These are phyloP conservation scores for Trinorchestia longiramus DNA, from an alignment of 1,140 invertebrate species.

Conservation along the genomic window DNA sequence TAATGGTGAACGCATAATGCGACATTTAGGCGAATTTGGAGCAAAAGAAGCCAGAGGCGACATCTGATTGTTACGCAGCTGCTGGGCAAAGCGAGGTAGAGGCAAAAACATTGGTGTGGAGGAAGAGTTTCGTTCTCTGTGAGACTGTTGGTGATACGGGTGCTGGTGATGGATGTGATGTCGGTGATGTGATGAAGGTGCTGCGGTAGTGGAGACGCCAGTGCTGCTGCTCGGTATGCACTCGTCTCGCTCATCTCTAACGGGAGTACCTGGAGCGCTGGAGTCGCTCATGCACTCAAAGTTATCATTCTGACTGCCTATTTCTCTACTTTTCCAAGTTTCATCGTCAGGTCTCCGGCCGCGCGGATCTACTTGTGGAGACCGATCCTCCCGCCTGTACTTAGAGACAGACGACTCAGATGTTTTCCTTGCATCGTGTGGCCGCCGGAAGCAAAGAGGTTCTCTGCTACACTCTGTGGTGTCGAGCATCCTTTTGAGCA, in stretches of 20 bases:
- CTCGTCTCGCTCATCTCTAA: constrained; percentile 65
- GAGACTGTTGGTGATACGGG: constrained; percentile 34
- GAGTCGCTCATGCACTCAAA: constrained; percentile 61
- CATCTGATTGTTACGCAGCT: constrained; percentile 71
- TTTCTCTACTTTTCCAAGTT: constrained; percentile 43
- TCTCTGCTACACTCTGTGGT: constrained; percentile 58
- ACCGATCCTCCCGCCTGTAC: constrained; percentile 22
- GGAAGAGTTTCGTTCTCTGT: constrained; percentile 63
- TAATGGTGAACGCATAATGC: constrained; percentile 59
- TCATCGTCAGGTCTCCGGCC: constrained; percentile 60
- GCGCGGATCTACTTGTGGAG: constrained; percentile 61
- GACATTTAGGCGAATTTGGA: constrained; percentile 67
- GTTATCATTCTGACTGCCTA: background rate
- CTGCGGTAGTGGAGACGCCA: constrained; percentile 56
- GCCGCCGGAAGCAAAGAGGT: constrained; percentile 60
- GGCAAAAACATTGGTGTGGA: constrained; percentile 80
- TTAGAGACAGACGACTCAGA: background rate
- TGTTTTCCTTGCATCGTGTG: constrained; percentile 60
- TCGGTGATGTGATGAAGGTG: constrained; percentile 59
- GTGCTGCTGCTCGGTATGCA: constrained; percentile 56
- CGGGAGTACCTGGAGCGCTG: constrained; percentile 65
- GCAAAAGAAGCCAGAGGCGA: constrained; percentile 61
- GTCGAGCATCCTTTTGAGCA: constrained; percentile 63
- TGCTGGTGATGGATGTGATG: constrained; percentile 64
- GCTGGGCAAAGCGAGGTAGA: constrained; percentile 85